Evolutionary conservation across 2,113 vertebrate species (phyloP), one percentile per base, ranked within the genome.

Genomic region (Pongo pygmaeus): DNA sequence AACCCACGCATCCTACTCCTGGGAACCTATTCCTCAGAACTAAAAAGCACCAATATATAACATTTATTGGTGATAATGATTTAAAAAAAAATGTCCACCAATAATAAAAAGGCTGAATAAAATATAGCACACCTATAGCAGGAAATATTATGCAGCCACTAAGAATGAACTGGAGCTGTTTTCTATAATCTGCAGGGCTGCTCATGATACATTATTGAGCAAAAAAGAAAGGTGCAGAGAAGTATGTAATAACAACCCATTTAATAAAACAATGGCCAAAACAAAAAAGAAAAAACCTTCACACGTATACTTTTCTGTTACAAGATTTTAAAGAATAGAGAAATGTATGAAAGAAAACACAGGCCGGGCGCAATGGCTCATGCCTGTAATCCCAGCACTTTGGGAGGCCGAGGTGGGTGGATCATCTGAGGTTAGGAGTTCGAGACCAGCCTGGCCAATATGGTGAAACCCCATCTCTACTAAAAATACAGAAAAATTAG

Each of bases 21-120:
- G 70, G 59, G 64, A 92, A 57, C 91, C 64, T 78, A 84, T 67
- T 81, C n/a, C 91, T 86, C 38, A 86, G 25, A 97, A 92, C 38
- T 91, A 78, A 92, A 30, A 95, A 92, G 69, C 55, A 81, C 27
- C 23, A 85, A 32, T 75, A 84, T 55, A 46, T 1, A 84, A 94
- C 18, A 50, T 81, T 81, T 61, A 85, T 11, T 89, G 25, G 74
- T 32, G 25, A 85, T 6, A 74, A 20, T 69, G 64, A 79, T 38
- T 48, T 35, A 8, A 64, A 50, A 20, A 93, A 48, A 64, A 84
- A 61, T 8, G 30, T 83, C 40, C 8, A 91, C 1, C 67, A 83
- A 88, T 48, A 83, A 61, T 74, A 38, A 50, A 91, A 86, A 94
- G 30, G 17, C 18, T 38, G 59, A 91, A 88, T 55, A 91, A 96